Percentiles rank a stretch among this genome's conserved stretches.
Evolutionary conservation across 64 coral and sea anemone species (phyloP).

Genomic region (Catalaphyllia jardinei): DNA sequence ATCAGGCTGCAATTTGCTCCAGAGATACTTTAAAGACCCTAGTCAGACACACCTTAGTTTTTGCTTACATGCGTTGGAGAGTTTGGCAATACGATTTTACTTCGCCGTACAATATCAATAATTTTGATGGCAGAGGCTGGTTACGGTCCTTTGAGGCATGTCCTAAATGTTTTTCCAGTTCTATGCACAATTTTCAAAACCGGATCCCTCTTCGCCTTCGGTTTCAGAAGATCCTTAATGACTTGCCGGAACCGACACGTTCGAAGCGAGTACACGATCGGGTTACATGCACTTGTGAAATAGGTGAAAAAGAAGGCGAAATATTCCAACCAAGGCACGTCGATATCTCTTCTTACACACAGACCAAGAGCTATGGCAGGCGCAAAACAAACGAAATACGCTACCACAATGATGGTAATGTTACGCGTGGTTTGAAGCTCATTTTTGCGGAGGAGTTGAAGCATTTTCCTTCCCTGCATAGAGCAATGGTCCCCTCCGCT

Average conservation of each 20-base stretch:
- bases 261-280: background rate
- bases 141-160: too few species aligned
- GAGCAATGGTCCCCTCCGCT: background rate
- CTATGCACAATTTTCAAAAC: background rate
- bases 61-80: too few species aligned
- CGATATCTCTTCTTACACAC: background rate
- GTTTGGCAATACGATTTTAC: too few species aligned
- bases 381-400: conserved; percentile 16
- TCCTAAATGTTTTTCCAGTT: background rate
- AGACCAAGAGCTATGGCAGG: background rate
- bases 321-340: background rate
- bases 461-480: background rate
- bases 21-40: too few species aligned
- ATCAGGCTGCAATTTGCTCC: too few species aligned
- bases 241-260: conserved; percentile 1
- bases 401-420: background rate
- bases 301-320: conserved; percentile 17
- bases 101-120: too few species aligned
- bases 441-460: background rate
- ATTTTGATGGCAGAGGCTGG: too few species aligned
- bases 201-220: background rate
- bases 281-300: conserved; percentile 11
- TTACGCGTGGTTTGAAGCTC: background rate
- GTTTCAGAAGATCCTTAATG: background rate
- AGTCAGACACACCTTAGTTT: too few species aligned